These are phyloP conservation scores for Ianthella basta DNA, from an alignment of 37 sponge, comb jelly and placozoan genomes.

Conservation along the genomic window DNA sequence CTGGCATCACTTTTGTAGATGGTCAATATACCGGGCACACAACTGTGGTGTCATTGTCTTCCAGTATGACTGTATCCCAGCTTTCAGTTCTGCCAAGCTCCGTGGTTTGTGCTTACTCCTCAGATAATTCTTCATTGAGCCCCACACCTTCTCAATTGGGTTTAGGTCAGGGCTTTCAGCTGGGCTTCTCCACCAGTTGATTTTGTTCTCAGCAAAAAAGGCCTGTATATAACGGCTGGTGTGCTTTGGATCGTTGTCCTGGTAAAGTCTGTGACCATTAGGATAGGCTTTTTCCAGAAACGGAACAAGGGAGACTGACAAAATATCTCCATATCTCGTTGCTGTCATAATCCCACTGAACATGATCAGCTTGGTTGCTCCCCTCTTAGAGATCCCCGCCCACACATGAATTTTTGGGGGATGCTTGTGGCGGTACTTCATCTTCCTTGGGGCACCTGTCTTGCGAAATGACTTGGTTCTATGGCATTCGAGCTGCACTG, in stretches of 20 bases:
- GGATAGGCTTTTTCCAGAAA: background rate
- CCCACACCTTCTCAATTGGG: slow-evolving; percentile 29
- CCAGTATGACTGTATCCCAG: slow-evolving; percentile 9
- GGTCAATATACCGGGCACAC: slow-evolving; percentile 14
- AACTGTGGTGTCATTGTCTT: slow-evolving; percentile 7
- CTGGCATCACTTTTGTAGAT: slow-evolving; percentile 33
- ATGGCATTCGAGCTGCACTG: slow-evolving; percentile 2
- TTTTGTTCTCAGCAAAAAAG: background rate
- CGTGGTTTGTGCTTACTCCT: background rate
- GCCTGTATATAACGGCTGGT: background rate
- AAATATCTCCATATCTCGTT: background rate
- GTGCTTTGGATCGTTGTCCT: slow-evolving; percentile 35
- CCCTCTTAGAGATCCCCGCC: slow-evolving; percentile 21
- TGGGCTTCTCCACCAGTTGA: slow-evolving; percentile 22
- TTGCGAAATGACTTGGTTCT: slow-evolving; percentile 10
- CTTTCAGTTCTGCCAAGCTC: slow-evolving; percentile 10
- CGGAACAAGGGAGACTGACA: background rate
- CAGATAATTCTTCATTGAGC: slow-evolving; percentile 12
- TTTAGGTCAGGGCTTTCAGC: slow-evolving; percentile 32
- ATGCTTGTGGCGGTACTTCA: slow-evolving; percentile 11
- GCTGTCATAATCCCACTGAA: slow-evolving; percentile 25
- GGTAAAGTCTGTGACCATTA: slow-evolving; percentile 7
- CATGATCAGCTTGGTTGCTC: slow-evolving; percentile 7
- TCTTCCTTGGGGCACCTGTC: background rate
- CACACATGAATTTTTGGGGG: slow-evolving; percentile 25